A percentile compares a stretch with the other conserved stretches of the same genome.
phyloP scores from a whole-genome alignment of 1,140 invertebrate genomes.

The Cardiocondyla obscurior region DNA sequence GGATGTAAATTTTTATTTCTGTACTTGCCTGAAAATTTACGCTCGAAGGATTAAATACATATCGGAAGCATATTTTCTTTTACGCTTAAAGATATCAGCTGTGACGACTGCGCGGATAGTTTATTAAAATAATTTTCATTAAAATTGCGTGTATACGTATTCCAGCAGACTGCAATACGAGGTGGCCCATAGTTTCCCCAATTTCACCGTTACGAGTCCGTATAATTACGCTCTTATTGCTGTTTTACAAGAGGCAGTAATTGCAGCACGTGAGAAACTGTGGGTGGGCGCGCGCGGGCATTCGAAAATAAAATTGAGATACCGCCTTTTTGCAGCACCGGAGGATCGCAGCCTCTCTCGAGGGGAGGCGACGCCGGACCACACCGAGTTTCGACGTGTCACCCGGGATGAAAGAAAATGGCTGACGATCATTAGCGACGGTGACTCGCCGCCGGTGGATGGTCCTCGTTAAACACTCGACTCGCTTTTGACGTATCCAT shows the following conservation, averaged over 20 bases:
- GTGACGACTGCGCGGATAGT: too few species aligned
- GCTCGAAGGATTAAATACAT: not conserved
- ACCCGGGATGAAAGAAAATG: slow-evolving; percentile 71
- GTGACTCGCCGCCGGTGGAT: slow-evolving; percentile 68
- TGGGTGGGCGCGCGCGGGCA: slow-evolving; percentile 63
- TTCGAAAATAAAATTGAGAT: slow-evolving; percentile 44
- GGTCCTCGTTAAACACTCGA: slow-evolving; percentile 73
- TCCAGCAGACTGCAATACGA: not conserved
- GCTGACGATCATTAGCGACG: slow-evolving; percentile 71
- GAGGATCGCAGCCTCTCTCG: slow-evolving; percentile 58
- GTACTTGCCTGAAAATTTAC: not conserved
- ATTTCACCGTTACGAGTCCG: slow-evolving; percentile 5
- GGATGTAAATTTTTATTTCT: not conserved
- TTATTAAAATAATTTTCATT: not conserved
- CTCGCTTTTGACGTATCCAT: slow-evolving; percentile 71
- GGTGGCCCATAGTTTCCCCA: slow-evolving; percentile 58
- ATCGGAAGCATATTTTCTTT: not conserved
- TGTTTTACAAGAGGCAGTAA: slow-evolving; percentile 55
- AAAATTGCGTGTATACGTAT: not conserved
- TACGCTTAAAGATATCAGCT: not conserved
- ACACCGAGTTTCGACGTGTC: slow-evolving; percentile 71
- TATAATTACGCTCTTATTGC: slow-evolving; percentile 47
- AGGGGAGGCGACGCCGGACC: slow-evolving; percentile 64
- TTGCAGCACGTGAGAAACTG: slow-evolving; percentile 44
- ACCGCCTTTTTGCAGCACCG: slow-evolving; percentile 61